Evolutionary conservation across 2,888 invertebrate genomes (phyloP).

Genomic region (Volucella zonaria): DNA sequence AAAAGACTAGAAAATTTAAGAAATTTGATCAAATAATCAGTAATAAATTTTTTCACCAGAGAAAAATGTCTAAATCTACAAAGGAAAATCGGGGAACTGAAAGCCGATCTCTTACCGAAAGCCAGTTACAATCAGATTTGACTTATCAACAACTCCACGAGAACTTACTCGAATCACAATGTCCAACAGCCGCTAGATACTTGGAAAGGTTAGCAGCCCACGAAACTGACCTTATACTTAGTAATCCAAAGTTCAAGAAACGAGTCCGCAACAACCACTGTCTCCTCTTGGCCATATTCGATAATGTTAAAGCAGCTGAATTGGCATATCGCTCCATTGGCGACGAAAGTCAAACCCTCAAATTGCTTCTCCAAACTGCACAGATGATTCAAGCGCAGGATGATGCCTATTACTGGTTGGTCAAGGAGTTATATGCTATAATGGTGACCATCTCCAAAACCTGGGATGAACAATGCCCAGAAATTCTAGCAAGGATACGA

Average conservation of each 20-base stretch:
- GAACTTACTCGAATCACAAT: conserved; percentile 70
- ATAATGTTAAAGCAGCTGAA: conserved; percentile 78
- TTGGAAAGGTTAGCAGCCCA: conserved; percentile 76
- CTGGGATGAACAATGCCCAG: conserved; percentile 25
- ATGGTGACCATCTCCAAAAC: conserved; percentile 18
- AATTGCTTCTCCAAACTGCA: conserved; percentile 76
- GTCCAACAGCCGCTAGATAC: conserved; percentile 77
- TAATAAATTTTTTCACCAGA: too few relatives aligned
- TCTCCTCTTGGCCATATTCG: conserved; percentile 76
- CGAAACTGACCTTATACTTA: conserved; percentile 73
- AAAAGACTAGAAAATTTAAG: too few relatives aligned
- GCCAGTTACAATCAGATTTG: background rate
- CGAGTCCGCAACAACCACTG: conserved; percentile 63
- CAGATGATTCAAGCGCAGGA: conserved; percentile 59
- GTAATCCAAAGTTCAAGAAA: conserved; percentile 45
- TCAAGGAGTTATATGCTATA: conserved; percentile 48
- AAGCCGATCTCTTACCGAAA: too few relatives aligned
- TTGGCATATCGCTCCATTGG: conserved; percentile 60
- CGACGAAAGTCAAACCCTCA: conserved; percentile 70
- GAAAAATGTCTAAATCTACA: too few relatives aligned
- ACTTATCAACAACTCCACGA: conserved; percentile 12
- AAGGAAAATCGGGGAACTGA: too few relatives aligned
- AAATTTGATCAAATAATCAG: too few relatives aligned
- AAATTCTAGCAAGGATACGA: conserved; percentile 33
- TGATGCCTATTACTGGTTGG: conserved; percentile 49